Percentiles rank a stretch among this genome's conserved stretches.
These are phyloP conservation scores for Sebastes diaconus DNA, from an alignment of 2,797 vertebrate genomes.

Conservation along the genomic window DNA sequence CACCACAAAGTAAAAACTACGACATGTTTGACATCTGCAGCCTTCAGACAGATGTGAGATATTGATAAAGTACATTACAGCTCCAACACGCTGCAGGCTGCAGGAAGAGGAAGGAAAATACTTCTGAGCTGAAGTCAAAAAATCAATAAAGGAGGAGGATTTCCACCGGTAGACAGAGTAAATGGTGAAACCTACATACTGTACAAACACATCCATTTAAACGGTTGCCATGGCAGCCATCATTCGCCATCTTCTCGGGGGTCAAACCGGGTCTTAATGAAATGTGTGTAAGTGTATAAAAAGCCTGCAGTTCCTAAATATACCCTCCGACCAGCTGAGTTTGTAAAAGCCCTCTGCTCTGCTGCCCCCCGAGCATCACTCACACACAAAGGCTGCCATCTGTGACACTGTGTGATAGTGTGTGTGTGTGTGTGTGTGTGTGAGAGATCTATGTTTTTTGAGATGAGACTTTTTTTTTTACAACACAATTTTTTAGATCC, in stretches of 20 bases:
- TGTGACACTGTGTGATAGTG: too few species aligned
- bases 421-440: too few species aligned
- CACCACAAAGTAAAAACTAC: too few species aligned
- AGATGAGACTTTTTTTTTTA: too few species aligned
- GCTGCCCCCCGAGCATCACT: background rate
- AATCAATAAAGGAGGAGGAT: background rate
- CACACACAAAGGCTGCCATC: background rate
- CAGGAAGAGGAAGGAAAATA: background rate
- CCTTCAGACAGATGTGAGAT: background rate
- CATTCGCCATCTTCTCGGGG: background rate
- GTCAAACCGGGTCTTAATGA: background rate
- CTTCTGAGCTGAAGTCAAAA: background rate
- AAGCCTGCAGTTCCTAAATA: constrained; percentile 21
- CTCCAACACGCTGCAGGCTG: background rate
- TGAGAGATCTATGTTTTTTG: too few species aligned
- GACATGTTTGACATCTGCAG: background rate
- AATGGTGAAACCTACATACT: background rate
- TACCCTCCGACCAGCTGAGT: constrained; percentile 7
- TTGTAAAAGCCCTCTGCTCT: constrained; percentile 5
- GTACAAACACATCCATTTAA: background rate
- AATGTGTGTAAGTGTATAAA: constrained; percentile 14
- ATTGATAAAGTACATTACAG: background rate
- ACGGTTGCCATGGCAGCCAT: background rate
- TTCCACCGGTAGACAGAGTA: background rate
- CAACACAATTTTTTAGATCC: too few species aligned